These are phyloP conservation scores for Muntiacus muntjak DNA, from an alignment of 2,113 vertebrate genomes.

Conservation along the genomic window DNA sequence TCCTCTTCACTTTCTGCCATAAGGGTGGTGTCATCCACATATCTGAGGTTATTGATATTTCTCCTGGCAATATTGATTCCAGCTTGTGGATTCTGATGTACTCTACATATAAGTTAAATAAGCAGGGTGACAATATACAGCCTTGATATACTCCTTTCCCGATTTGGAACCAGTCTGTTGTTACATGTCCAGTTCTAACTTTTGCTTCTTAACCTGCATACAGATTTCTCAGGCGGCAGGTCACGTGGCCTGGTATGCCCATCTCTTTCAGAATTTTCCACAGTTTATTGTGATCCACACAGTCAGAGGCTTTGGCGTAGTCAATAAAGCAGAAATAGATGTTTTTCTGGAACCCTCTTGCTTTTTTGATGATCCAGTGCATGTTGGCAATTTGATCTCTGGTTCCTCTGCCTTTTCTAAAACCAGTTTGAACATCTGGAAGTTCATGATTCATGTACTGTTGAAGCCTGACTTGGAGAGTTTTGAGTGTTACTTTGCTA, in stretches of 20 bases:
- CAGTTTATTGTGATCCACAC: neutral
- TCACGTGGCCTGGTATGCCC: neutral
- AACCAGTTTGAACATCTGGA: neutral
- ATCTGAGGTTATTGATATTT: too few species aligned
- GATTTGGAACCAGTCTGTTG: neutral
- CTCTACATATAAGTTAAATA: neutral
- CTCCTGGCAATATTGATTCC: too few species aligned
- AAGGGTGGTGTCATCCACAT: too few species aligned
- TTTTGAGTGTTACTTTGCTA: neutral
- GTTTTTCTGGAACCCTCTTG: neutral
- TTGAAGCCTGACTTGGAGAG: neutral
- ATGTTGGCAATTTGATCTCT: too few species aligned
- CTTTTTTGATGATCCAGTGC: accelerated
- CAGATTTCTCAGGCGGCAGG: neutral
- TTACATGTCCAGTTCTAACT: neutral
- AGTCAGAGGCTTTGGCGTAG: neutral
- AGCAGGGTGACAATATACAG: neutral
- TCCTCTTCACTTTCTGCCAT: too few species aligned
- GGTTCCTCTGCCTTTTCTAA: neutral
- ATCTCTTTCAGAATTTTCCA: neutral
- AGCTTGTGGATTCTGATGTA: too few species aligned
- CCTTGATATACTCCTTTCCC: neutral
- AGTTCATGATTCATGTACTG: neutral
- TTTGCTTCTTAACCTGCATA: neutral
- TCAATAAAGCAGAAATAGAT: neutral